phyloP scores from a whole-genome alignment of 2,113 vertebrate species.

The Microtus oregoni region DNA sequence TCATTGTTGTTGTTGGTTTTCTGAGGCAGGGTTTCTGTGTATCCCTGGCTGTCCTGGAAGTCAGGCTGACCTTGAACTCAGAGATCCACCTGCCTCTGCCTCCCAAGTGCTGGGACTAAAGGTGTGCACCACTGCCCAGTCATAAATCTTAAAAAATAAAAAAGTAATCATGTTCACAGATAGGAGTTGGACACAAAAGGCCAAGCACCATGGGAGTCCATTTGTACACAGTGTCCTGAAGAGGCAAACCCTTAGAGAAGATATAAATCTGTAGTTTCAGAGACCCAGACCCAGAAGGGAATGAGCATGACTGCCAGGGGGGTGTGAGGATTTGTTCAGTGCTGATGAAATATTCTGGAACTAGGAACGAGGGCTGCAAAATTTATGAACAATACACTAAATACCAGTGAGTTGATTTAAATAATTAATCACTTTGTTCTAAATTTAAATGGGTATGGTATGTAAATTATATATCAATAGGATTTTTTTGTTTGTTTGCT shows the following conservation, averaged over 20 bases:
- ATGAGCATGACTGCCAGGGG: neutral
- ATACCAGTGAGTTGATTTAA: neutral
- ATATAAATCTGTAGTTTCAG: conserved; percentile 2
- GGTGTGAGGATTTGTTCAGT: neutral
- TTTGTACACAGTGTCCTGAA: neutral
- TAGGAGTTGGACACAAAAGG: neutral
- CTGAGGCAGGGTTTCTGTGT: neutral
- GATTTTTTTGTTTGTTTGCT: neutral
- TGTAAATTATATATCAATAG: neutral
- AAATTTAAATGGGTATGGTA: neutral
- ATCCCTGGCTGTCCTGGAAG: neutral
- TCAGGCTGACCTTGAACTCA: neutral
- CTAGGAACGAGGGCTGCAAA: neutral
- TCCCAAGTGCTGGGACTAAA: neutral
- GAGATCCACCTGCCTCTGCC: neutral
- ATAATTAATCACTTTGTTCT: neutral
- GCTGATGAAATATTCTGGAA: conserved; percentile 16
- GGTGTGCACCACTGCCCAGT: neutral
- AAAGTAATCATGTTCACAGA: neutral
- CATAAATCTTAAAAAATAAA: neutral
- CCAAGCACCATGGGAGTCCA: neutral
- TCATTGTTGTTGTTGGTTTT: neutral
- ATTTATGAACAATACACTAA: conserved; percentile 1
- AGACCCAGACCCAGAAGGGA: neutral
- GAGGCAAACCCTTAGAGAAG: neutral